Conservation (phyloP, 2,888 invertebrate species). For the Leucophenga maculata region DNA sequence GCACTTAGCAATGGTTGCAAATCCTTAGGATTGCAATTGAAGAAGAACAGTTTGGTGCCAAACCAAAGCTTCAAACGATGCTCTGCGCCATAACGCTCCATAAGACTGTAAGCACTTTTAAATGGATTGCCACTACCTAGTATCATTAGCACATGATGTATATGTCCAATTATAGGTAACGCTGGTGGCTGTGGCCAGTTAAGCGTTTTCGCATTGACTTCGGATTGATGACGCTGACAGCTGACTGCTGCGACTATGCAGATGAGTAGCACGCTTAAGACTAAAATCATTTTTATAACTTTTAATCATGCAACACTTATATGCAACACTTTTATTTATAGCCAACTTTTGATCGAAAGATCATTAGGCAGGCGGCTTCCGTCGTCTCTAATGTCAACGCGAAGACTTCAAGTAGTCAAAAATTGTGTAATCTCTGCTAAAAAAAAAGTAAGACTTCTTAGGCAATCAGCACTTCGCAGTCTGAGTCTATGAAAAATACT, state of each 20-base stretch:
- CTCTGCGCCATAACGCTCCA: slow-evolving; percentile 43
- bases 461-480: too few relatives aligned
- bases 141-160: slow-evolving; percentile 50
- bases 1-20: slow-evolving; percentile 51
- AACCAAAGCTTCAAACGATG: slow-evolving; percentile 54
- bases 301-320: slow-evolving; percentile 27
- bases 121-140: slow-evolving; percentile 42
- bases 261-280: slow-evolving; percentile 43
- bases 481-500: too few relatives aligned
- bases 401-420: too few relatives aligned
- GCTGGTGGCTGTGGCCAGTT: slow-evolving; percentile 51
- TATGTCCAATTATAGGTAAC: slow-evolving; percentile 49
- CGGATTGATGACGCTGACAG: slow-evolving; percentile 34
- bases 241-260: slow-evolving; percentile 21
- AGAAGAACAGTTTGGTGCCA: slow-evolving; percentile 49
- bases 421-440: too few relatives aligned
- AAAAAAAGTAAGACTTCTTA: too few relatives aligned
- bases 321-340: slow-evolving; percentile 1
- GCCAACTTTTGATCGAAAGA: background rate
- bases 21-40: slow-evolving; percentile 55
- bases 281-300: background rate
- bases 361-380: background rate
- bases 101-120: slow-evolving; percentile 33
- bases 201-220: slow-evolving; percentile 46
- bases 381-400: too few relatives aligned